A percentile compares a stretch with the other conserved stretches of the same genome.
Evolutionary conservation across 2,888 invertebrate genomes (phyloP).

Genomic region (Endotricha flammealis): DNA sequence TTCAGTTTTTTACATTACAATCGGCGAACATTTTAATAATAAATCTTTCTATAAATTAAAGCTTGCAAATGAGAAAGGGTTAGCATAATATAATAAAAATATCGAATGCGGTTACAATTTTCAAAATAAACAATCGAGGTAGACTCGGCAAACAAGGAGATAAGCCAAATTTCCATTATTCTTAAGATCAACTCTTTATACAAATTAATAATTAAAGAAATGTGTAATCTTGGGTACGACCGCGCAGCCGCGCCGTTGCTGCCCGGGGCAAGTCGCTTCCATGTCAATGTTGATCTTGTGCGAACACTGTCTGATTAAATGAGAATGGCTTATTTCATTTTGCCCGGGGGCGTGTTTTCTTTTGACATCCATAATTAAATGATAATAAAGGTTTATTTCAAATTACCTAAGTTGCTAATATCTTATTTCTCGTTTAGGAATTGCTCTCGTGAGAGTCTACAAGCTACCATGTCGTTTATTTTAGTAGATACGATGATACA

Average conservation of each 20-base stretch:
- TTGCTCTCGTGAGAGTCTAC: background rate
- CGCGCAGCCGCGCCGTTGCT: conserved; percentile 21
- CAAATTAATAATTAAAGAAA: conserved; percentile 67
- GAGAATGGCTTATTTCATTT: conserved; percentile 36
- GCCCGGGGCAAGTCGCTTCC: conserved; percentile 35
- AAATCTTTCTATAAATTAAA: too few species aligned
- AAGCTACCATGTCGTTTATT: too few species aligned
- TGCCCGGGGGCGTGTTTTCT: conserved; percentile 43
- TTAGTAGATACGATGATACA: too few species aligned
- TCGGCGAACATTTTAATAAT: too few species aligned
- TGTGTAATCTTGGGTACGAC: conserved; percentile 55
- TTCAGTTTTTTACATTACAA: too few species aligned
- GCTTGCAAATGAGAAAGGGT: too few species aligned
- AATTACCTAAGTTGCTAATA: background rate
- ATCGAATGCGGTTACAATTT: too few species aligned
- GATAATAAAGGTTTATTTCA: conserved; percentile 37
- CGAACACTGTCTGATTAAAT: conserved; percentile 54
- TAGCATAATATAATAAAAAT: too few species aligned
- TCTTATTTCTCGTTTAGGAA: background rate
- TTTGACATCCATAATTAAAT: conserved; percentile 54
- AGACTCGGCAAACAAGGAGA: background rate
- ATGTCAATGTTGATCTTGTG: conserved; percentile 58
- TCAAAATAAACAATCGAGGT: too few species aligned
- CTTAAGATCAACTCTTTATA: conserved; percentile 59
- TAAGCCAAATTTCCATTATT: background rate